Evolutionary conservation across 1,140 invertebrate genomes (phyloP).

Genomic region (Lasaia peninsularis): DNA sequence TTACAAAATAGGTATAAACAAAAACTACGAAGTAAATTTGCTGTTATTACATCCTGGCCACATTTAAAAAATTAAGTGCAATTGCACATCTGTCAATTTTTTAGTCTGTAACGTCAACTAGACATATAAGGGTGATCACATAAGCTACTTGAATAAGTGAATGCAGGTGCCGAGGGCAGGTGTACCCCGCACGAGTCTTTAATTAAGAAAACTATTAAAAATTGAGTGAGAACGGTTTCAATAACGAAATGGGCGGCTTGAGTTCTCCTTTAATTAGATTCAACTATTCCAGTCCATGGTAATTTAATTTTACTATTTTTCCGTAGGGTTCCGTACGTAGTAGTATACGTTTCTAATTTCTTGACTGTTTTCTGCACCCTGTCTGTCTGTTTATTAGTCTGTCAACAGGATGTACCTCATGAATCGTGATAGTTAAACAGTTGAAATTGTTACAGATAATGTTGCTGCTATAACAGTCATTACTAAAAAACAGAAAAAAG

Average conservation of each 20-base stretch:
- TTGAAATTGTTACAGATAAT: no score
- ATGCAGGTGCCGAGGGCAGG: background rate
- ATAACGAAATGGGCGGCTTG: background rate
- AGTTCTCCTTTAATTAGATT: background rate
- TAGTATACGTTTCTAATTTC: no score
- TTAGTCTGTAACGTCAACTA: background rate
- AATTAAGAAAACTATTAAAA: constrained; percentile 7
- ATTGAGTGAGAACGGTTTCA: background rate
- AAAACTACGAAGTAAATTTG: no score
- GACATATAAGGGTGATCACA: background rate
- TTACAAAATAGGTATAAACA: no score
- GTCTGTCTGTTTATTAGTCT: no score
- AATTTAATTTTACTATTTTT: background rate
- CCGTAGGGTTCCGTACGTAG: no score
- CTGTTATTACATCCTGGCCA: background rate
- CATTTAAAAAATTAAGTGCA: background rate
- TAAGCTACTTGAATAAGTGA: background rate
- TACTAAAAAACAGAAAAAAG: no score
- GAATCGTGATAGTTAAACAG: no score
- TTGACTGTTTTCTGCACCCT: no score
- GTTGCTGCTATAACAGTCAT: no score
- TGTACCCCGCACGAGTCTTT: background rate
- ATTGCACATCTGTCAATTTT: constrained; percentile 1
- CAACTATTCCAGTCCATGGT: background rate
- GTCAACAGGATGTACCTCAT: no score